These are phyloP conservation scores for Drosophila borborema DNA, from an alignment of 2,888 invertebrate genomes.

Conservation along the genomic window DNA sequence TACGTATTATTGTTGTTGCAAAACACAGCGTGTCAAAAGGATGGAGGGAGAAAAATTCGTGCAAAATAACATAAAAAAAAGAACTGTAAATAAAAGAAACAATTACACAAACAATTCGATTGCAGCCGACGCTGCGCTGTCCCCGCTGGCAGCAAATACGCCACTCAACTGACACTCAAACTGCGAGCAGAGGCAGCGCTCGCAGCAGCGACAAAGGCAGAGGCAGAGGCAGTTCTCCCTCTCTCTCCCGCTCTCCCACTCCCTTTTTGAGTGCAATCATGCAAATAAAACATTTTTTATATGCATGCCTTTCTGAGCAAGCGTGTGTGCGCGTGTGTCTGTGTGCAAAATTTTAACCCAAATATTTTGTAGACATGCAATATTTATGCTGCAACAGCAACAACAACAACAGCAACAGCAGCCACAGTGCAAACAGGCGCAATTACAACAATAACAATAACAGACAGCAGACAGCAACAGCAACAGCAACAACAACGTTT, in stretches of 20 bases:
- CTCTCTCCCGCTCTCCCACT: constrained; percentile 13
- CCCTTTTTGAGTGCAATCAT: constrained; percentile 71
- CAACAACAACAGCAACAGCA: constrained; percentile 39
- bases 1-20: constrained; percentile 51
- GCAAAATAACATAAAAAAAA: constrained; percentile 16
- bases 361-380: constrained; percentile 81
- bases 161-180: constrained; percentile 68
- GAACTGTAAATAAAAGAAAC: constrained; percentile 53
- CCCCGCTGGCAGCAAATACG: constrained; percentile 58
- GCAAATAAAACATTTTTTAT: constrained; percentile 75
- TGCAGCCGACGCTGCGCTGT: constrained; percentile 52
- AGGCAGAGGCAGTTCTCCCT: constrained; percentile 6
- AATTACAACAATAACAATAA: constrained; percentile 59
- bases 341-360: constrained; percentile 75
- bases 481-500: constrained; percentile 35
- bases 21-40: constrained; percentile 50
- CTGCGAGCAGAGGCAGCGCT: constrained; percentile 29
- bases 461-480: constrained; percentile 41
- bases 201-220: constrained; percentile 22
- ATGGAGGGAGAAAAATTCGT: constrained; percentile 20
- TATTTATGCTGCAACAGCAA: constrained; percentile 63
- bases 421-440: constrained; percentile 20
- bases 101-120: constrained; percentile 74
- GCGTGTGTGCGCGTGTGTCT: constrained; percentile 19
- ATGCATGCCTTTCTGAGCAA: constrained; percentile 11